Evolutionary conservation across 1,140 invertebrate species (phyloP).

Genomic region (Panulirus ornatus): DNA sequence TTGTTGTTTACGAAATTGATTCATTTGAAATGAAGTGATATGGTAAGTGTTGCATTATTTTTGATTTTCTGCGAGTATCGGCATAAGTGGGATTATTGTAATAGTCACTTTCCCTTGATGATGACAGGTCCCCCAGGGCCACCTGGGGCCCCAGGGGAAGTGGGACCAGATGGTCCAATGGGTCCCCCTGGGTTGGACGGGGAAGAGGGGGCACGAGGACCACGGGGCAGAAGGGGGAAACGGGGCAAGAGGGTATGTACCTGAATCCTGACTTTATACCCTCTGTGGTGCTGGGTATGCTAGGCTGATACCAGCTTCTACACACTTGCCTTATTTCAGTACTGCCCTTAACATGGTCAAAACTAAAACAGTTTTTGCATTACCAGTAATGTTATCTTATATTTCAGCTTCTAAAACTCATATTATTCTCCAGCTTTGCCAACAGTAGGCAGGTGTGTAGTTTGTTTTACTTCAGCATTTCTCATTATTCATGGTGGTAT

Average conservation of each 20-base stretch:
- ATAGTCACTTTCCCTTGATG: conserved; percentile 8
- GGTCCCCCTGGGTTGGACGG: conserved; percentile 78
- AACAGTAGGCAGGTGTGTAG: not conserved
- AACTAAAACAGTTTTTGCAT: too few relatives aligned
- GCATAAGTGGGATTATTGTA: not conserved
- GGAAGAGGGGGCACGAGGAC: conserved; percentile 88
- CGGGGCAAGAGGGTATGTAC: conserved; percentile 84
- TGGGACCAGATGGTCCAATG: conserved; percentile 85
- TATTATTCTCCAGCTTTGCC: not conserved
- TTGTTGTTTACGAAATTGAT: too few relatives aligned
- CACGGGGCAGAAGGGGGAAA: conserved; percentile 84
- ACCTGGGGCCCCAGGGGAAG: conserved; percentile 83
- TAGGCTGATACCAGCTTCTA: not conserved
- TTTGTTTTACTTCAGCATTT: not conserved
- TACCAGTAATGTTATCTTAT: too few relatives aligned
- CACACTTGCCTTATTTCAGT: not conserved
- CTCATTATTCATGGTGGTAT: not conserved
- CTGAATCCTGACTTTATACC: conserved; percentile 18
- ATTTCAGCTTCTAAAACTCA: too few relatives aligned
- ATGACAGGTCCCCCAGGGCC: conserved; percentile 81
- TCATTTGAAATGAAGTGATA: too few relatives aligned
- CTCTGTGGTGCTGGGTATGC: conserved; percentile 9
- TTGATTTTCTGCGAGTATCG: too few relatives aligned
- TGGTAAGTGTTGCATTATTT: too few relatives aligned
- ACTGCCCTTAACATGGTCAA: too few relatives aligned